A percentile compares a stretch with the other conserved stretches of the same genome.
Conservation (phyloP, 2,797 vertebrate genomes). For the Cygnus olor region DNA sequence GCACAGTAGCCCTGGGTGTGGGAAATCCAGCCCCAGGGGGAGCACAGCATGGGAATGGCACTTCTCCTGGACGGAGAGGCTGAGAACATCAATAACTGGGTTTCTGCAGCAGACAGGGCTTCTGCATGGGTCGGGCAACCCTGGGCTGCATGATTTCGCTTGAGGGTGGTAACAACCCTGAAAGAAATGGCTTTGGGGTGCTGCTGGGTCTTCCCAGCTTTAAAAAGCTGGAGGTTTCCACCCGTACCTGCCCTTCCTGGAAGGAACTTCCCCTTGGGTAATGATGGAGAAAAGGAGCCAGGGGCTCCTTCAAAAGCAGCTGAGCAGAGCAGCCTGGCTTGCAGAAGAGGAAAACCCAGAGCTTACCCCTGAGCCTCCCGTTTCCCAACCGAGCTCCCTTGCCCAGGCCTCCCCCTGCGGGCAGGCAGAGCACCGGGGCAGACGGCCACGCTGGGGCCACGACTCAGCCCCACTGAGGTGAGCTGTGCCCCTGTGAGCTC, state of each 20-base stretch:
- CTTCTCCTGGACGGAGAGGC: not conserved
- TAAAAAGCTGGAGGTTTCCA: not conserved
- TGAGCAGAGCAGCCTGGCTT: not conserved
- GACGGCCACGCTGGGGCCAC: not conserved
- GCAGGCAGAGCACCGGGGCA: not conserved
- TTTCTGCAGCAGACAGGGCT: not conserved
- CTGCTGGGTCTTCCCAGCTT: not conserved
- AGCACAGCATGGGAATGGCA: not conserved
- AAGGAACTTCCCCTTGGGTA: not conserved
- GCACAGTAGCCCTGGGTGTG: not conserved
- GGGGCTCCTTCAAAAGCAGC: not conserved
- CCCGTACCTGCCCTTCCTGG: not conserved
- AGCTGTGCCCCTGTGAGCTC: not conserved
- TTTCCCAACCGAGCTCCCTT: not conserved
- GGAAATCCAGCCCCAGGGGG: not conserved
- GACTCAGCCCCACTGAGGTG: not conserved
- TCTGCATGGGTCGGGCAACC: not conserved
- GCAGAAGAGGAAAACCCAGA: not conserved
- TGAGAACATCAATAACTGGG: not conserved
- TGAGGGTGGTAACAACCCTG: not conserved
- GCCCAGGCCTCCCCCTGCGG: not conserved
- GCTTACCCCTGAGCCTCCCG: not conserved
- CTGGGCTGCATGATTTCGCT: not conserved
- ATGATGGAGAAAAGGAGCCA: not conserved
- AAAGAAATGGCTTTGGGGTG: not conserved